Evolutionary conservation across 2,797 vertebrate genomes (phyloP).

Genomic region (Erethizon dorsatum): DNA sequence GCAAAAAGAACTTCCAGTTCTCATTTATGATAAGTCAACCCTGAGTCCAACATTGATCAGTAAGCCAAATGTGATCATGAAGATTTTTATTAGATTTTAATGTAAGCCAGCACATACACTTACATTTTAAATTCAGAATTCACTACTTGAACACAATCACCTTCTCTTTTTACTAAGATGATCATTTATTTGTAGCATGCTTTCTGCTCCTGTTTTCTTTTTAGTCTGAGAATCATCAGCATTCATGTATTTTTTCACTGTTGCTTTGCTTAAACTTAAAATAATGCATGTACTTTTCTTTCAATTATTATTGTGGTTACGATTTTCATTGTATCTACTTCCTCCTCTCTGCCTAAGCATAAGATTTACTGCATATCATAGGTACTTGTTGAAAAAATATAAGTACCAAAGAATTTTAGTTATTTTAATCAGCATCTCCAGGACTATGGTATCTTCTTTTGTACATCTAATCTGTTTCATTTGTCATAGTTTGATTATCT

Average conservation of each 20-base stretch:
- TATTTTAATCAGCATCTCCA: not conserved
- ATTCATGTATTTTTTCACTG: constrained; percentile 14
- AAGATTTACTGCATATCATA: not conserved
- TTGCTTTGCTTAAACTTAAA: constrained; percentile 46
- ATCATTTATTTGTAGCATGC: constrained; percentile 44
- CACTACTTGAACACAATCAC: constrained; percentile 42
- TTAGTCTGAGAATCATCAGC: constrained; percentile 25
- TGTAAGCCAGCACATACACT: constrained; percentile 38
- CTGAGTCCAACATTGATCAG: constrained; percentile 61
- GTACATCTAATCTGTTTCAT: constrained; percentile 5
- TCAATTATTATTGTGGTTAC: constrained; percentile 1
- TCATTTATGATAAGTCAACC: constrained; percentile 66
- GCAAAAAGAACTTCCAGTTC: constrained; percentile 77
- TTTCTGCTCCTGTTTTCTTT: constrained; percentile 52
- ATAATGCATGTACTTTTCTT: not conserved
- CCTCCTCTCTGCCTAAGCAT: constrained; percentile 7
- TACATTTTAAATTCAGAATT: constrained; percentile 67
- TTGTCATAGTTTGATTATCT: constrained; percentile 39
- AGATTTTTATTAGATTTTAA: constrained; percentile 59
- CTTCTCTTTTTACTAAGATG: constrained; percentile 58
- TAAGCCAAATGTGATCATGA: constrained; percentile 62
- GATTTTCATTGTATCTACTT: not conserved
- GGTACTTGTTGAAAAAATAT: not conserved
- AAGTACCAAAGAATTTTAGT: constrained; percentile 9
- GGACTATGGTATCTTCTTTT: not conserved